Conservation (phyloP, 2,113 vertebrate species). For the Sturnira hondurensis region DNA sequence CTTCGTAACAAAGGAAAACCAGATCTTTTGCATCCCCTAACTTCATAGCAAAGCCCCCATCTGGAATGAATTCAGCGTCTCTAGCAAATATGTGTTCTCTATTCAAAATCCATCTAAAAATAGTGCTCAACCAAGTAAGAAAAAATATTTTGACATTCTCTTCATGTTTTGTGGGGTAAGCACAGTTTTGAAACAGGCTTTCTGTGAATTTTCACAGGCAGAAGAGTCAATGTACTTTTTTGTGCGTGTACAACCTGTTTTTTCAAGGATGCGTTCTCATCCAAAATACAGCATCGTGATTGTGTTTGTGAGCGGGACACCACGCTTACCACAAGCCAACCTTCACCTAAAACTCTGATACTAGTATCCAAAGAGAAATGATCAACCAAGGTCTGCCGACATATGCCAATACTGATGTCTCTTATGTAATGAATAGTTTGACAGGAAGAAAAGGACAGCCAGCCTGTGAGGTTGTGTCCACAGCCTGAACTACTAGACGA, state of each 20-base stretch:
- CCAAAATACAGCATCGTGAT: neutral
- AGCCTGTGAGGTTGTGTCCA: neutral
- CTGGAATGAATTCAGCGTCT: conserved; percentile 69
- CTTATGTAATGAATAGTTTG: neutral
- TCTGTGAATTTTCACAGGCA: conserved; percentile 63
- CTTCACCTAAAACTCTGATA: neutral
- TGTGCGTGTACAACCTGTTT: neutral
- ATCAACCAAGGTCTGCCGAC: neutral
- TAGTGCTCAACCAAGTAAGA: conserved; percentile 60
- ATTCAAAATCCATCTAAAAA: conserved; percentile 70
- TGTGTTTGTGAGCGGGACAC: neutral
- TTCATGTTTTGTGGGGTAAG: conserved; percentile 61
- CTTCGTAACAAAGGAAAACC: conserved; percentile 60
- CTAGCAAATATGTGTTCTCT: conserved; percentile 72
- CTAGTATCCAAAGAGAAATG: neutral
- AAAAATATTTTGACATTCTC: conserved; percentile 75
- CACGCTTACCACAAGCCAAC: neutral
- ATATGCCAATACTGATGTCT: neutral
- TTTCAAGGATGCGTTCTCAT: conserved; percentile 40
- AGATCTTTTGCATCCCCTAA: neutral
- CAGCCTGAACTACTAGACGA: too few relatives aligned
- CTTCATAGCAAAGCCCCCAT: conserved; percentile 59
- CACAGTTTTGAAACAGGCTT: conserved; percentile 59
- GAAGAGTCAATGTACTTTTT: conserved; percentile 8
- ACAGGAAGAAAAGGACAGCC: neutral